phyloP scores from a whole-genome alignment of 2,113 vertebrate species.

The Mesoclemmys tuberculata region DNA sequence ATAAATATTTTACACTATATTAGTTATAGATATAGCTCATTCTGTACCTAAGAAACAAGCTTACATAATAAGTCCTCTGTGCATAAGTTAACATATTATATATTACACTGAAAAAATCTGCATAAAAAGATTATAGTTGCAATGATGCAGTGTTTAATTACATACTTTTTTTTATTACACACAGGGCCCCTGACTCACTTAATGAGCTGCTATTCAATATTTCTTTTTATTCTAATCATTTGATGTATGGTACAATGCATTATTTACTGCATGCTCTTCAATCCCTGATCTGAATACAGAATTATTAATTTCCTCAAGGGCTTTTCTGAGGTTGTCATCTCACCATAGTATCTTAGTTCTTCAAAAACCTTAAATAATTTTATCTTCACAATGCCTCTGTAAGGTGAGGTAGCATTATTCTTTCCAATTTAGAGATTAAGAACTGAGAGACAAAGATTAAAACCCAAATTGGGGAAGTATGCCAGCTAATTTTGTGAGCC shows the following conservation, averaged over 20 bases:
- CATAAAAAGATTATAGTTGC: background rate
- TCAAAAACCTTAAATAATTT: conserved; percentile 10
- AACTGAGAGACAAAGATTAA: background rate
- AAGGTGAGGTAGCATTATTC: background rate
- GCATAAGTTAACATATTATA: background rate
- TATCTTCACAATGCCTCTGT: background rate
- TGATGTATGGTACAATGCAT: background rate
- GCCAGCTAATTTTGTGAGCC: background rate
- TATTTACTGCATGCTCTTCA: conserved; percentile 6
- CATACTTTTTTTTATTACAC: background rate
- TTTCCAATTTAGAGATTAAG: background rate
- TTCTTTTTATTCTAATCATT: conserved; percentile 30
- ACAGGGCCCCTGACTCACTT: background rate
- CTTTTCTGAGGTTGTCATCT: conserved; percentile 8
- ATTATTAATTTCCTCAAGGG: background rate
- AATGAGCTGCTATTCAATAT: background rate
- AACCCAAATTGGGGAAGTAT: background rate
- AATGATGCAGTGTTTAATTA: conserved; percentile 12
- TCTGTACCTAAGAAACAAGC: background rate
- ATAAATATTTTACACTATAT: background rate
- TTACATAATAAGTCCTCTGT: background rate
- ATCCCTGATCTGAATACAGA: background rate
- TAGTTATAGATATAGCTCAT: background rate
- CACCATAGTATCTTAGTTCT: background rate
- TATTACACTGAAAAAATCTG: background rate